phyloP scores from a whole-genome alignment of 2,113 vertebrate species.

The Micromys minutus region DNA sequence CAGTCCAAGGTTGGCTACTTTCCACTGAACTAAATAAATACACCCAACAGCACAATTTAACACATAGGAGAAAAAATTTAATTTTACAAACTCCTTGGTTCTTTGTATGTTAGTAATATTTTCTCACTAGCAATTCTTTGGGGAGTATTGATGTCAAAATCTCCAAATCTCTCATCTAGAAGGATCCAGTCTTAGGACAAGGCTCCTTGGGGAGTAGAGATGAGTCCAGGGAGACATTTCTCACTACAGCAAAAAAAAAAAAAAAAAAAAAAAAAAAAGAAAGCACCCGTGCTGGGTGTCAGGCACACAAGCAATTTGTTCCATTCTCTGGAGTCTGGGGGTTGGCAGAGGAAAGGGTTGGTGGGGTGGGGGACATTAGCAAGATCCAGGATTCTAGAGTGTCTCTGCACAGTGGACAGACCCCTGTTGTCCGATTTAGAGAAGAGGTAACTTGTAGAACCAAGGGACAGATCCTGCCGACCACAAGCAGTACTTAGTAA shows the following conservation, averaged over 20 bases:
- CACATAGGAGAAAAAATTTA: not conserved
- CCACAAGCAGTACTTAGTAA: not conserved
- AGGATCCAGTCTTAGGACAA: not conserved
- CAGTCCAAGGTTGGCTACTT: not conserved
- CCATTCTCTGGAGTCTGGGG: not conserved
- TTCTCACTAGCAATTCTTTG: not conserved
- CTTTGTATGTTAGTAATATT: not conserved
- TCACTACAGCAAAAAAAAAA: not conserved
- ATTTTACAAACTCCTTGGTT: not conserved
- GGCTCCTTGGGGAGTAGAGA: fast-evolving
- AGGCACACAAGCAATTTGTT: not conserved
- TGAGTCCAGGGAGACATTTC: not conserved
- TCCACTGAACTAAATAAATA: constrained; percentile 9
- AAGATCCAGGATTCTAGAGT: not conserved
- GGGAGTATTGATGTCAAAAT: not conserved
- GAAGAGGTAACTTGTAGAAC: not conserved
- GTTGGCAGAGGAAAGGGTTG: not conserved
- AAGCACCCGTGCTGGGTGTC: not conserved
- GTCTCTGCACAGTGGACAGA: not conserved
- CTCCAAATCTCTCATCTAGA: not conserved
- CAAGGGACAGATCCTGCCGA: not conserved
- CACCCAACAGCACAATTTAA: not conserved
- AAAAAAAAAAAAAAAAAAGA: not conserved
- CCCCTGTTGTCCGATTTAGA: not conserved
- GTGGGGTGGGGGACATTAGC: not conserved